Conservation (phyloP, 1,140 invertebrate genomes). For the Cheumatopsyche charites region DNA sequence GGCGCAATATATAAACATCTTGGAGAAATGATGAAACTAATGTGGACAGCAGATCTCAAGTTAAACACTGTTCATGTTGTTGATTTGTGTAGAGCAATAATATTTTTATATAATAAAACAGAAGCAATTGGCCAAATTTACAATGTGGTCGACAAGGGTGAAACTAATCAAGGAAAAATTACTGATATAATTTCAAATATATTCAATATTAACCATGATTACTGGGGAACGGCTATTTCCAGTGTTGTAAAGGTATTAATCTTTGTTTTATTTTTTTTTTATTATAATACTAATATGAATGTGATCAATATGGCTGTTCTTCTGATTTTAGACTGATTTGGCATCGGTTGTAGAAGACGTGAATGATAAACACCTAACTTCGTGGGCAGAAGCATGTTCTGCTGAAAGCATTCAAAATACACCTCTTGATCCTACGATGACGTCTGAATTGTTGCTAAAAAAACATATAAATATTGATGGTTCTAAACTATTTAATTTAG, state of each 20-base stretch:
- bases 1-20: slow-evolving; percentile 88
- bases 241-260: slow-evolving; percentile 73
- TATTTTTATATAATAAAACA: slow-evolving; percentile 59
- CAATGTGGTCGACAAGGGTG: slow-evolving; percentile 82
- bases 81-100: slow-evolving; percentile 82
- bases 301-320: not conserved
- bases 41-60: slow-evolving; percentile 84
- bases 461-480: slow-evolving; percentile 80
- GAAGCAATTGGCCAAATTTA: slow-evolving; percentile 70
- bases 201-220: slow-evolving; percentile 86
- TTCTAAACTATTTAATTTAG: slow-evolving; percentile 66
- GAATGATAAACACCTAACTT: slow-evolving; percentile 89
- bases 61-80: slow-evolving; percentile 88
- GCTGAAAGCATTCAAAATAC: slow-evolving; percentile 79
- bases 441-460: slow-evolving; percentile 79
- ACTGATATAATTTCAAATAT: slow-evolving; percentile 80
- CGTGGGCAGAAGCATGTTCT: slow-evolving; percentile 86
- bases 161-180: slow-evolving; percentile 83
- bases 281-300: not conserved
- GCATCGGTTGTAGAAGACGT: slow-evolving; percentile 83
- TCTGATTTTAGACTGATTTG: slow-evolving; percentile 66
- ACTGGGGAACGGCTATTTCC: slow-evolving; percentile 80
- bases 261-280: slow-evolving; percentile 26
- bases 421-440: slow-evolving; percentile 85
- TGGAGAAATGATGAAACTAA: slow-evolving; percentile 87